A percentile compares a stretch with the other conserved stretches of the same genome.
phyloP scores from a whole-genome alignment of 2,888 invertebrate genomes.

The Xanthorhoe spadicearia region DNA sequence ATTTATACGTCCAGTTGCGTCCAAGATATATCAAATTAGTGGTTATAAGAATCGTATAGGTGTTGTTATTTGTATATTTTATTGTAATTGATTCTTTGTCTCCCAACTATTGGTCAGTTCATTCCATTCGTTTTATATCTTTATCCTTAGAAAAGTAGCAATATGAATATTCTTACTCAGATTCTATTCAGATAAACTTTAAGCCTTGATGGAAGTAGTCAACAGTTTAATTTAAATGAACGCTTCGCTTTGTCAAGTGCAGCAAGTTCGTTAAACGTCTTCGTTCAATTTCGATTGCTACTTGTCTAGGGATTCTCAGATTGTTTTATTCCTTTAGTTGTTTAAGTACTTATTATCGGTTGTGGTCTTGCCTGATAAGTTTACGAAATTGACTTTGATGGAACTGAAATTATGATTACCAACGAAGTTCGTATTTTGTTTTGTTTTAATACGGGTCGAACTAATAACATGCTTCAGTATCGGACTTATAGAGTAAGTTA shows the following conservation, averaged over 20 bases:
- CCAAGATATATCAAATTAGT: slow-evolving; percentile 38
- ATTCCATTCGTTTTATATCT: slow-evolving; percentile 62
- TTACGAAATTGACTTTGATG: slow-evolving; percentile 80
- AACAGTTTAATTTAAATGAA: neutral
- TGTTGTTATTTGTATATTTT: slow-evolving; percentile 57
- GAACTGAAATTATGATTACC: slow-evolving; percentile 83
- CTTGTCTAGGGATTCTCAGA: slow-evolving; percentile 51
- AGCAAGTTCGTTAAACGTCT: slow-evolving; percentile 2
- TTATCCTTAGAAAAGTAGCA: slow-evolving; percentile 13
- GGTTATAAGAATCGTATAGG: slow-evolving; percentile 45
- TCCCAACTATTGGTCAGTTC: slow-evolving; percentile 60
- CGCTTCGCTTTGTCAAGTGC: neutral
- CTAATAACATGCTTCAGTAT: slow-evolving; percentile 7
- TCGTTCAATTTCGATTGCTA: slow-evolving; percentile 14
- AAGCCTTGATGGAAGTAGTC: neutral
- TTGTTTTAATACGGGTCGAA: slow-evolving; percentile 62
- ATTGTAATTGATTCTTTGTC: slow-evolving; percentile 48
- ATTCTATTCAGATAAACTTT: neutral
- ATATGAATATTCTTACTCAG: neutral
- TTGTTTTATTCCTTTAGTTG: slow-evolving; percentile 82
- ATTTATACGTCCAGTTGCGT: slow-evolving; percentile 32
- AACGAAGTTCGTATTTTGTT: slow-evolving; percentile 74
- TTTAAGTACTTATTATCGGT: slow-evolving; percentile 85
- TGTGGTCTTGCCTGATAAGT: slow-evolving; percentile 86
- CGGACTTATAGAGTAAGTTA: neutral